Evolutionary conservation across 2,888 invertebrate species (phyloP).

Genomic region (Bellardia bayeri): DNA sequence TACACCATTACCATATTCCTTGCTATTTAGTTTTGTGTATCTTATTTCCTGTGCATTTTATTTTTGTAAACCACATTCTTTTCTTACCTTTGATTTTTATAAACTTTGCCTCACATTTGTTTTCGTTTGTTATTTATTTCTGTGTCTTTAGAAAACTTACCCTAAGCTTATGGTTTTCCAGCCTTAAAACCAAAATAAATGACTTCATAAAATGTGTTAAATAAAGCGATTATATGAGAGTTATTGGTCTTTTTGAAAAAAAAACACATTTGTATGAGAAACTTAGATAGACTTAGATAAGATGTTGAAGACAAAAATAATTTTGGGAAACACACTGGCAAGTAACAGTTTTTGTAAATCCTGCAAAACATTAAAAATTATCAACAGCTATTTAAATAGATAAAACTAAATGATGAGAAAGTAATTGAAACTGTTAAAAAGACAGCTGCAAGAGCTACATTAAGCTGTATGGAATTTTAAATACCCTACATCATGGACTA

Average conservation of each 20-base stretch:
- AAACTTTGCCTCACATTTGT: background rate
- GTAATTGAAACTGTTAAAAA: no score
- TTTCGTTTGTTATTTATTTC: background rate
- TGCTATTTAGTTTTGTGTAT: no score
- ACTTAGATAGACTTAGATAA: background rate
- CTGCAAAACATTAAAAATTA: slow-evolving; percentile 5
- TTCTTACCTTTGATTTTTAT: no score
- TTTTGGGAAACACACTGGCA: background rate
- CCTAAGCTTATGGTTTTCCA: background rate
- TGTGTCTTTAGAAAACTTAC: background rate
- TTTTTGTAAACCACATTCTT: no score
- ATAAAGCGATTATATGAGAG: slow-evolving; percentile 59
- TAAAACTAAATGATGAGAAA: no score
- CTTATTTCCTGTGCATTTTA: no score
- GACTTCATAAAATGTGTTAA: slow-evolving; percentile 62
- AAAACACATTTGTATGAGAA: background rate
- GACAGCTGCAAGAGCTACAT: no score
- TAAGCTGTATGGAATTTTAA: no score
- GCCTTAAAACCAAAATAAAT: slow-evolving; percentile 57
- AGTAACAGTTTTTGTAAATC: background rate
- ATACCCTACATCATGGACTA: no score
- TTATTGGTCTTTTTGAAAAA: slow-evolving; percentile 40
- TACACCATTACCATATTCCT: no score
- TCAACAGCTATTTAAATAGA: slow-evolving; percentile 18
- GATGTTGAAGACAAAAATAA: background rate